A percentile compares a stretch with the other conserved stretches of the same genome.
Evolutionary conservation across 2,797 vertebrate species (phyloP).

Genomic region (Ctenopoma multispine): DNA sequence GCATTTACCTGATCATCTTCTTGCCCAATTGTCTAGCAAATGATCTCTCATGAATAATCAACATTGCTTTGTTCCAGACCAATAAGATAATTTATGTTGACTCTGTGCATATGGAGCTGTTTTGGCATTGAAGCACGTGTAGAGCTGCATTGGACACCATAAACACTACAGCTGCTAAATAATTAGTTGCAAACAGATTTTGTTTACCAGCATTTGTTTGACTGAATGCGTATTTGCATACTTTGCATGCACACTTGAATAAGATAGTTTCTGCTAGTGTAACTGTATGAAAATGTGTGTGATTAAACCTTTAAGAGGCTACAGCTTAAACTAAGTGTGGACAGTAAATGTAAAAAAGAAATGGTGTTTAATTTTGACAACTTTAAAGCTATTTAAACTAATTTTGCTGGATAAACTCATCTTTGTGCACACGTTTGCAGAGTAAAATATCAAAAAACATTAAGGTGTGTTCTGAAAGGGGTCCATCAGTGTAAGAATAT

Average conservation of each 20-base stretch:
- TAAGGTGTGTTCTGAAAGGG: slow-evolving; percentile 27
- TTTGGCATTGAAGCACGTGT: slow-evolving; percentile 34
- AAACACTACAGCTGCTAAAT: slow-evolving; percentile 71
- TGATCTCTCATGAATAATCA: slow-evolving; percentile 60
- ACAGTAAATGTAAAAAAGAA: background rate
- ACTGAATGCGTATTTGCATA: slow-evolving; percentile 56
- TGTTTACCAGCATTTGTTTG: slow-evolving; percentile 64
- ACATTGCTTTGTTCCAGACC: slow-evolving; percentile 44
- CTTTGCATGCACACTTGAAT: slow-evolving; percentile 46
- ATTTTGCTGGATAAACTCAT: slow-evolving; percentile 6
- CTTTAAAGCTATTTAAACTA: background rate
- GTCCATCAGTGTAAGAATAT: slow-evolving; percentile 24
- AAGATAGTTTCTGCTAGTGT: slow-evolving; percentile 10
- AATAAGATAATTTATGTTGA: slow-evolving; percentile 58
- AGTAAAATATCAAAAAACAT: slow-evolving; percentile 17
- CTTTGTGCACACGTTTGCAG: slow-evolving; percentile 19
- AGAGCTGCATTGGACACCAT: slow-evolving; percentile 40
- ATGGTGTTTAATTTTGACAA: background rate
- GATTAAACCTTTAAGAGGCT: slow-evolving; percentile 44
- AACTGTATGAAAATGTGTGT: slow-evolving; percentile 34
- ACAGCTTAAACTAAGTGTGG: slow-evolving; percentile 1
- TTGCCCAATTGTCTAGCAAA: slow-evolving; percentile 44
- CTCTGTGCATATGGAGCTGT: slow-evolving; percentile 50
- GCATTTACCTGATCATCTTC: slow-evolving; percentile 60
- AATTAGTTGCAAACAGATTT: slow-evolving; percentile 69